These are phyloP conservation scores for Phalloptychus januarius DNA, from an alignment of 2,797 vertebrate species.

Conservation along the genomic window DNA sequence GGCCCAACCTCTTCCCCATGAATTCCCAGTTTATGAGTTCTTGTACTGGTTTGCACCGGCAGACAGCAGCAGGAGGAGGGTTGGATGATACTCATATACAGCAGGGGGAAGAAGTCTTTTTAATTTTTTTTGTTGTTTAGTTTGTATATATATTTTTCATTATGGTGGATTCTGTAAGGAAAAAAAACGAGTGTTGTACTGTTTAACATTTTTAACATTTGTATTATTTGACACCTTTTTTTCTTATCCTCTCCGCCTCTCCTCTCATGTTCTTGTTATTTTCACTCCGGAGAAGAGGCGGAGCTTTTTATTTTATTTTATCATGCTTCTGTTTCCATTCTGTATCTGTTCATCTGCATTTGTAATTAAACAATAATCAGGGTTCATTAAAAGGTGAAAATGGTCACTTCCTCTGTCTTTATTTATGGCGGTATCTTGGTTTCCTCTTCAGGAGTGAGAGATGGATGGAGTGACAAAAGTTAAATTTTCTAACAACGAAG, in stretches of 20 bases:
- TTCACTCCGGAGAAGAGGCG: conserved; percentile 54
- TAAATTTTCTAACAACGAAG: neutral
- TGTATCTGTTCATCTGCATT: conserved; percentile 78
- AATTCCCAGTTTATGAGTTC: conserved; percentile 45
- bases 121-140: conserved; percentile 58
- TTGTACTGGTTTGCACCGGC: conserved; percentile 52
- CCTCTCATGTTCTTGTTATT: conserved; percentile 31
- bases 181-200: conserved; percentile 67
- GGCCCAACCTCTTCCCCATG: conserved; percentile 44
- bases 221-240: conserved; percentile 62
- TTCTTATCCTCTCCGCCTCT: conserved; percentile 28
- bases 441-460: neutral
- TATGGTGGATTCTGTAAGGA: conserved; percentile 74
- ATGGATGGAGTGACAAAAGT: neutral
- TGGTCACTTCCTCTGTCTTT: conserved; percentile 15
- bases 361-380: conserved; percentile 89
- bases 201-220: conserved; percentile 79
- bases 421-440: neutral
- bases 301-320: conserved; percentile 26
- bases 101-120: conserved; percentile 17
- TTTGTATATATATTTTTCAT: conserved; percentile 75
- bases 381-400: conserved; percentile 86
- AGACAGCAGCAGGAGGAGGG: conserved; percentile 55
- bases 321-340: conserved; percentile 75
- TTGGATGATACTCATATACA: neutral